A percentile compares a stretch with the other conserved stretches of the same genome.
These are phyloP conservation scores for Adineta ricciae DNA, from an alignment of 2,888 invertebrate species.

Conservation along the genomic window DNA sequence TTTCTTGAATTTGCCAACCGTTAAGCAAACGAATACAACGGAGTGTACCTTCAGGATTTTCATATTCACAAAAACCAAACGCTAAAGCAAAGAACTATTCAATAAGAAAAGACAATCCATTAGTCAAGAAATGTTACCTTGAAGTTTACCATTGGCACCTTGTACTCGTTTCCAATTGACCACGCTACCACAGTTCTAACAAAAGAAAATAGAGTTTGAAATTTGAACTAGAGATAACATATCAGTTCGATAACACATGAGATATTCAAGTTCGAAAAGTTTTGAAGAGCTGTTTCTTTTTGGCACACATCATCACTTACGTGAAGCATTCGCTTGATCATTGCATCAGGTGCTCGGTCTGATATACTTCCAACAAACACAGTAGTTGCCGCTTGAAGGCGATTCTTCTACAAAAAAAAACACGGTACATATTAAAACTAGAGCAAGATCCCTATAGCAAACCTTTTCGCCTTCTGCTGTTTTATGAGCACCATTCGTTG, in stretches of 20 bases:
- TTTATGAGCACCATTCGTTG: neutral
- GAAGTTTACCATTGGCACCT: conserved; percentile 57
- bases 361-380: conserved; percentile 95
- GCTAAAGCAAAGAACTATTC: conserved; percentile 35
- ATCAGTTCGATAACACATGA: too few species aligned
- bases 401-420: neutral
- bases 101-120: neutral
- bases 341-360: conserved; percentile 81
- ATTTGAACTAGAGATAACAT: too few species aligned
- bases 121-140: conserved; percentile 40
- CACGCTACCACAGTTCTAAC: conserved; percentile 74
- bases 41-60: conserved; percentile 84
- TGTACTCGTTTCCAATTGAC: conserved; percentile 93
- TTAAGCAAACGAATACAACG: conserved; percentile 79
- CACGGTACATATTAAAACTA: neutral
- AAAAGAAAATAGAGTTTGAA: too few species aligned
- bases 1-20: conserved; percentile 81
- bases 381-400: conserved; percentile 58
- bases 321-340: conserved; percentile 77
- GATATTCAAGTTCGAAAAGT: too few species aligned
- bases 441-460: neutral
- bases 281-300: too few species aligned
- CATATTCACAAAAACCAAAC: conserved; percentile 95
- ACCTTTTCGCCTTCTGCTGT: neutral
- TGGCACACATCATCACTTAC: neutral